A percentile compares a stretch with the other conserved stretches of the same genome.
phyloP scores from a whole-genome alignment of 2,113 vertebrate species.

The Ariopsis seemanni region DNA sequence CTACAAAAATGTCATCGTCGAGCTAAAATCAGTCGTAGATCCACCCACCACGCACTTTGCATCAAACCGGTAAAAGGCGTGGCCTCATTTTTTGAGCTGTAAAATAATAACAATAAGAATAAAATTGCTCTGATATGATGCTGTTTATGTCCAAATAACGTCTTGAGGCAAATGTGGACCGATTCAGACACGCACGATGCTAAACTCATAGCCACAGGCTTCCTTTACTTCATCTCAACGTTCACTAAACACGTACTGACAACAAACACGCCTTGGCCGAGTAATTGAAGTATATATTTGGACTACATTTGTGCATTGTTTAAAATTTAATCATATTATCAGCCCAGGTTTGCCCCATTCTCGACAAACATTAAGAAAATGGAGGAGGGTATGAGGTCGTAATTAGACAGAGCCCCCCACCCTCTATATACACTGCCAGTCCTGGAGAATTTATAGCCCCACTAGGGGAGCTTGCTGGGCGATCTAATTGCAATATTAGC shows the following conservation, averaged over 20 bases:
- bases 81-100: background rate
- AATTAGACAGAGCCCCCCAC: slow-evolving; percentile 64
- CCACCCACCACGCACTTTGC: background rate
- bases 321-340: background rate
- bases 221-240: background rate
- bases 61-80: background rate
- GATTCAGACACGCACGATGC: background rate
- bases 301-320: background rate
- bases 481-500: slow-evolving; percentile 78
- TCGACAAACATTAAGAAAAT: background rate
- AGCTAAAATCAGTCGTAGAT: background rate
- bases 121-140: background rate
- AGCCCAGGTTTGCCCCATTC: background rate
- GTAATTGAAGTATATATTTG: no score
- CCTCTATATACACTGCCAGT: slow-evolving; percentile 62
- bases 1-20: background rate
- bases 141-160: background rate
- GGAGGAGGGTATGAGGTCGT: slow-evolving; percentile 52
- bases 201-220: background rate
- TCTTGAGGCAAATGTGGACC: background rate
- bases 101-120: background rate
- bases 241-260: background rate
- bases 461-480: slow-evolving; percentile 63
- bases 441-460: slow-evolving; percentile 67
- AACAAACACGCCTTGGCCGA: no score